Percentiles rank a stretch among this genome's conserved stretches.
These are phyloP conservation scores for Luffia ferchaultella DNA, from an alignment of 2,888 invertebrate genomes.

Conservation along the genomic window DNA sequence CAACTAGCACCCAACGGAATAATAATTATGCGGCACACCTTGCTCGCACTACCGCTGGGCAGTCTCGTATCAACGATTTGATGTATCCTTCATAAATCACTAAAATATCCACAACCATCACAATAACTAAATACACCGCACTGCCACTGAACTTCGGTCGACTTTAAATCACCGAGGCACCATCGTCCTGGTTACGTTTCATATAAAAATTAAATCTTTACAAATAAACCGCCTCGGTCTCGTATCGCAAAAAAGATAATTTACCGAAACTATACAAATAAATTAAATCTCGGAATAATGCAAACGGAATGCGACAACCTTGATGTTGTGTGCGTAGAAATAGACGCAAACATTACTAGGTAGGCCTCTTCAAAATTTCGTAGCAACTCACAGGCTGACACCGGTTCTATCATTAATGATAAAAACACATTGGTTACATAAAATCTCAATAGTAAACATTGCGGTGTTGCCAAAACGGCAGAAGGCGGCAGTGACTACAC, in stretches of 20 bases:
- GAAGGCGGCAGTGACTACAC: slow-evolving; percentile 40
- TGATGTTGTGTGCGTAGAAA: neutral
- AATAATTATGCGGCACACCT: neutral
- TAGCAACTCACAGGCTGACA: neutral
- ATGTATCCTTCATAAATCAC: neutral
- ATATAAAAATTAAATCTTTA: neutral
- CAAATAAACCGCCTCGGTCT: neutral
- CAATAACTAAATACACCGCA: too few species aligned
- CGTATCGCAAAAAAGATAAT: neutral
- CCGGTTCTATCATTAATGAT: neutral
- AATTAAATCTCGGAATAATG: neutral
- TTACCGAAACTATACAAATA: neutral
- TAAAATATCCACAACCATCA: too few species aligned
- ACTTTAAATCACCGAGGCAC: too few species aligned
- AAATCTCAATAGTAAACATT: neutral
- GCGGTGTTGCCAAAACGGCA: neutral
- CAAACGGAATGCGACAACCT: neutral
- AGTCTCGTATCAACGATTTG: neutral
- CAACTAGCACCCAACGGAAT: neutral
- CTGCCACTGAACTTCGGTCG: too few species aligned
- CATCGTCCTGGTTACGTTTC: neutral
- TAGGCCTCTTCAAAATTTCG: neutral
- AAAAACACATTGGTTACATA: neutral
- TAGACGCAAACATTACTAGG: neutral
- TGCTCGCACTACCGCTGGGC: neutral